Conservation (phyloP, 2,888 invertebrate species). For the Mystacides longicornis region DNA sequence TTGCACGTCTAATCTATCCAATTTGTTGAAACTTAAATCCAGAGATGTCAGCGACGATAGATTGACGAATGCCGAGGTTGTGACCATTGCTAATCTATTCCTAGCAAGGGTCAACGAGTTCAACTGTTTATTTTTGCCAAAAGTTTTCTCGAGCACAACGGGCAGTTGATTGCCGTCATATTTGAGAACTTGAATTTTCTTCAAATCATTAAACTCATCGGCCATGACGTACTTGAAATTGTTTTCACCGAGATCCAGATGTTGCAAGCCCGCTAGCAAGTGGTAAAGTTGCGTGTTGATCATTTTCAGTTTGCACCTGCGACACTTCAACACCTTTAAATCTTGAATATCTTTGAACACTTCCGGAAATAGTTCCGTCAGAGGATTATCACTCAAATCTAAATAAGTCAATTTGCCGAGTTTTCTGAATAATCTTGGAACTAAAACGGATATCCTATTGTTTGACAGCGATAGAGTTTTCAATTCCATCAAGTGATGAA, state of each 20-base stretch:
- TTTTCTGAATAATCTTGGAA: slow-evolving; percentile 66
- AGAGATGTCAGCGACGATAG: slow-evolving; percentile 59
- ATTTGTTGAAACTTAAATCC: slow-evolving; percentile 70
- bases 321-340: slow-evolving; percentile 62
- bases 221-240: slow-evolving; percentile 65
- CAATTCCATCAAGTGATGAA: slow-evolving; percentile 64
- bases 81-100: slow-evolving; percentile 68
- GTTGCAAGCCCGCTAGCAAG: slow-evolving; percentile 61
- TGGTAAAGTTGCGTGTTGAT: slow-evolving; percentile 76
- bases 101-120: slow-evolving; percentile 54
- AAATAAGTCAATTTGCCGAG: slow-evolving; percentile 62
- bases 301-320: slow-evolving; percentile 62
- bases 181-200: slow-evolving; percentile 54
- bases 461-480: slow-evolving; percentile 57
- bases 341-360: slow-evolving; percentile 71
- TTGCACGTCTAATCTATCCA: slow-evolving; percentile 57
- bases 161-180: slow-evolving; percentile 73
- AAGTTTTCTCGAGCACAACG: slow-evolving; percentile 65
- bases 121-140: slow-evolving; percentile 51
- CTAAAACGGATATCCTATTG: slow-evolving; percentile 60
- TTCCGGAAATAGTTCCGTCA: slow-evolving; percentile 68
- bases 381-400: slow-evolving; percentile 68
- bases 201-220: slow-evolving; percentile 65
- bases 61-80: slow-evolving; percentile 66
- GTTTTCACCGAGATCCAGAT: slow-evolving; percentile 72